These are phyloP conservation scores for Nothoprocta perdicaria DNA, from an alignment of 2,113 vertebrate species.

Conservation along the genomic window DNA sequence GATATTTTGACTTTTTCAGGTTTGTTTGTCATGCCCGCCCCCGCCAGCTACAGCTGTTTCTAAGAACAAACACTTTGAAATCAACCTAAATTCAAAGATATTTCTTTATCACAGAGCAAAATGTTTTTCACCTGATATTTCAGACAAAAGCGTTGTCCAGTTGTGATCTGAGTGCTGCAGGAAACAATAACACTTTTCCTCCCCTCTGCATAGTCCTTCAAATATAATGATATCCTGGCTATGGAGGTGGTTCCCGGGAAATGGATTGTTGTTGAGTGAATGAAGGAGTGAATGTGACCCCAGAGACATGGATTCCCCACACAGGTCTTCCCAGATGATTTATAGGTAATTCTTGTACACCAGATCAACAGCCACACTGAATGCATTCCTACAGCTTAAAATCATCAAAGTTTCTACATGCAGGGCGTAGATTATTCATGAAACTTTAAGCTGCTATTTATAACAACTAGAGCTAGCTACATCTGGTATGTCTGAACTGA, in stretches of 20 bases:
- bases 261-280: not conserved
- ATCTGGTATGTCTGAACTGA: conserved; percentile 3
- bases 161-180: not conserved
- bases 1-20: not conserved
- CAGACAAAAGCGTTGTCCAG: not conserved
- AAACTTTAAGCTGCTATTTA: conserved; percentile 34
- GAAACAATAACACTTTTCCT: not conserved
- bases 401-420: not conserved
- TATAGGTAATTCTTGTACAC: not conserved
- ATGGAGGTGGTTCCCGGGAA: not conserved
- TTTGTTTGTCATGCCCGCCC: not conserved
- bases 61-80: not conserved
- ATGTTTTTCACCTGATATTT: not conserved
- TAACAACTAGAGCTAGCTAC: conserved; percentile 4
- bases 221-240: not conserved
- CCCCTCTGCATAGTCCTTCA: not conserved
- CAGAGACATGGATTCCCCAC: fast-evolving
- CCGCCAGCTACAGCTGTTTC: not conserved
- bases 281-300: not conserved
- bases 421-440: conserved; percentile 8
- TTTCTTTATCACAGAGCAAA: not conserved
- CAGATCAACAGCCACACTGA: not conserved
- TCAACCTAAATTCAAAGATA: not conserved
- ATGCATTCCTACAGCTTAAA: not conserved
- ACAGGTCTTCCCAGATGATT: not conserved